phyloP scores from a whole-genome alignment of 2,888 invertebrate genomes.

The Digitonthophagus gazella region DNA sequence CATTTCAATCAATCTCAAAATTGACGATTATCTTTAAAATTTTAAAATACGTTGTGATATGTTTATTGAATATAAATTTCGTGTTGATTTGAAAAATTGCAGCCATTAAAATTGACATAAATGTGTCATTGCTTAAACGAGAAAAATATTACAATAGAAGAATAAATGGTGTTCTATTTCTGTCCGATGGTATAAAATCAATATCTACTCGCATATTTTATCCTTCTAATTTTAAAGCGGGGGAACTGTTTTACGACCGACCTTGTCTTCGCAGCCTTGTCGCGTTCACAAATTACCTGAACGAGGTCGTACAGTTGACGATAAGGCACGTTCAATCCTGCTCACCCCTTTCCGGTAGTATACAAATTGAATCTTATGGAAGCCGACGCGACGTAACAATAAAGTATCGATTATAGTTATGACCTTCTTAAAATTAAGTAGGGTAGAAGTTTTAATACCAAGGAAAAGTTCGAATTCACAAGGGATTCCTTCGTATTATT shows the following conservation, averaged over 20 bases:
- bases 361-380: not conserved
- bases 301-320: not conserved
- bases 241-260: not conserved
- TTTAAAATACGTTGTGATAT: too few relatives aligned
- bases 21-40: too few relatives aligned
- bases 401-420: not conserved
- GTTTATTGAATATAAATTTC: too few relatives aligned
- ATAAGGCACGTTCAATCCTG: not conserved
- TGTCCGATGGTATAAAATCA: not conserved
- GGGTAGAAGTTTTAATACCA: not conserved
- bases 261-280: not conserved
- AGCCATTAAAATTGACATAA: not conserved
- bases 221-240: constrained; percentile 12
- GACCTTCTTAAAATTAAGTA: too few relatives aligned
- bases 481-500: not conserved
- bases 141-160: too few relatives aligned
- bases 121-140: not conserved
- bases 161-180: constrained; percentile 15
- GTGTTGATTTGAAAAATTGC: too few relatives aligned
- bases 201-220: constrained; percentile 13
- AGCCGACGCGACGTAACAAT: not conserved
- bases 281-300: not conserved
- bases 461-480: not conserved
- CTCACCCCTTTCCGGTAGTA: not conserved
- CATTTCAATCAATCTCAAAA: too few relatives aligned